Percentiles rank a stretch among this genome's conserved stretches.
phyloP scores from a whole-genome alignment of 1,140 invertebrate genomes.

The Drosophila albomicans region DNA sequence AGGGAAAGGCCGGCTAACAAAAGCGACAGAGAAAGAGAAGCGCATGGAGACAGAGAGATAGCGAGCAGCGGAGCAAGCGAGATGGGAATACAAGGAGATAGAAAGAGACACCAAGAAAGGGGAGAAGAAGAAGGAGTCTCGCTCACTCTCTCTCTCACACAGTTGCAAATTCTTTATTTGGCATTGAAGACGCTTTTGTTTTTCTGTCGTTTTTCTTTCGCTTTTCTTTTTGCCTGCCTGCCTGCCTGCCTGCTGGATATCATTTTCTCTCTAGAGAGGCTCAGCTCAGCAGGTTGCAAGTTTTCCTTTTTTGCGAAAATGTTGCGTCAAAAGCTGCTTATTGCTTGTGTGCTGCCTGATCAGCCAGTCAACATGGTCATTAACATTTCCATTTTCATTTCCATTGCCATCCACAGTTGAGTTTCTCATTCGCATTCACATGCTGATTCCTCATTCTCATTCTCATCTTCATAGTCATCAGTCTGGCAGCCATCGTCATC shows the following conservation, averaged over 20 bases:
- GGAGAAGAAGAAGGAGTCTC: background rate
- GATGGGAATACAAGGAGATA: background rate
- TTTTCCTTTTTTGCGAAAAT: slow-evolving; percentile 7
- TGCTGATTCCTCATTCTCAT: slow-evolving; percentile 10
- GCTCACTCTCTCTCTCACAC: background rate
- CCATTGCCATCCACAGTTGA: background rate
- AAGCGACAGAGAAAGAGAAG: slow-evolving; percentile 22
- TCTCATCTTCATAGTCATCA: slow-evolving; percentile 35
- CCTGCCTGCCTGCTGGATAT: background rate
- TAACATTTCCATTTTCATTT: slow-evolving; percentile 47
- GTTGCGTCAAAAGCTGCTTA: slow-evolving; percentile 33
- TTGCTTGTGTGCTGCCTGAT: slow-evolving; percentile 19
- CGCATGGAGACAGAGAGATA: background rate
- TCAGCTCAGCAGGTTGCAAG: slow-evolving; percentile 36
- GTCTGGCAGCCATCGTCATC: slow-evolving; percentile 42
- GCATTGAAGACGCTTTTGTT: slow-evolving; percentile 26
- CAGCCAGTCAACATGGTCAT: slow-evolving; percentile 45
- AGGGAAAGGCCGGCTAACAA: slow-evolving; percentile 14
- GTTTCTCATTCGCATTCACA: slow-evolving; percentile 7
- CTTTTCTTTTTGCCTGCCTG: background rate
- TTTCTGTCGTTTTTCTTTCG: background rate
- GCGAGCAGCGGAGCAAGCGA: background rate
- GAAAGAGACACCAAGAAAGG: background rate
- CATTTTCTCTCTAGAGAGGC: slow-evolving; percentile 4
- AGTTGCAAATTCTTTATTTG: slow-evolving; percentile 17